Evolutionary conservation across 2,797 vertebrate genomes (phyloP), one percentile per base, ranked within the genome.

Genomic region (Buphagus erythrorhynchus): DNA sequence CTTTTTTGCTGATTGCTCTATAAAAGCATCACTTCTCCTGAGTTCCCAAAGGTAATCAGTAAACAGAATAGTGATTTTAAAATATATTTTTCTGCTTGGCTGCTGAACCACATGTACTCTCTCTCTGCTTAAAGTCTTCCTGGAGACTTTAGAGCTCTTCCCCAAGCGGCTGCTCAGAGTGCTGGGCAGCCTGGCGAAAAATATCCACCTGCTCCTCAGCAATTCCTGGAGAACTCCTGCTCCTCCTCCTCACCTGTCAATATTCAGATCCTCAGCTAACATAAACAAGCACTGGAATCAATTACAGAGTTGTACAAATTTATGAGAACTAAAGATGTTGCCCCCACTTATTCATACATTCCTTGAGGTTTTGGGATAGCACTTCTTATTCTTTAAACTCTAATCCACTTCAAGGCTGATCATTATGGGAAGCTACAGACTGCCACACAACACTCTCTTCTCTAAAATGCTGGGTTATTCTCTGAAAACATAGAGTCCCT

Each of bases 31-130:
- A 13, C 85, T 95, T 86, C 79, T 93, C 58, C 63, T 35, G 55
- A 31, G 65, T 17, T 96, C 96, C 96, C 97, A 74, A 63, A 91
- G 96, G 97, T 94, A 95, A 96, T 97, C 94, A 93, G 92, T 69
- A 94, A 96, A 97, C 91, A 96, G 92, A 94, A 83, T 42, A 85
- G 89, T 88, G 81, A 87, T 91, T 97, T 93, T 96, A 88, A 97
- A 96, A 95, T 79, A 59, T 42, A 45, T 87, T 94, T 96, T 95
- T 95, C 81, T 93, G 95, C 97, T 95, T 97, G 95, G 84, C 67
- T 97, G 95, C 86, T 81, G 92, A 94, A 96, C 85, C 96, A 96
- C 94, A 63, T 2, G 5, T 12, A 17, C 46, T 61, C 40, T 57
- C 25, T 93, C 77, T 69, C 38, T 71, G 86, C 87, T 93, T 26